Conservation (phyloP, 2,113 vertebrate species). For the Podarcis cretensis region DNA sequence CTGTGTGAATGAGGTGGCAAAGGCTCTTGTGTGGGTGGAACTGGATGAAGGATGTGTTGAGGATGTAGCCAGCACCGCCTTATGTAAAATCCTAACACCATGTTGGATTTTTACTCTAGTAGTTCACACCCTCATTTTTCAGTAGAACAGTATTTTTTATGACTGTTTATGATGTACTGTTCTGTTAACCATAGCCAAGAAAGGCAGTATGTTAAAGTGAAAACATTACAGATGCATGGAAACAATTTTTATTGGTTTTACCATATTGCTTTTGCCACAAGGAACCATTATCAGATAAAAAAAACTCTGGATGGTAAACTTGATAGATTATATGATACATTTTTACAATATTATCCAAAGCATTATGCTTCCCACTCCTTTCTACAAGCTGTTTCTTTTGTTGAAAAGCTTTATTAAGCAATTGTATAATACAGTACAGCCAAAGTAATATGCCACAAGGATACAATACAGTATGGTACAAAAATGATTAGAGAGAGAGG, state of each 20-base stretch:
- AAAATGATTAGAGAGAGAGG: background rate
- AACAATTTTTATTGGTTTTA: background rate
- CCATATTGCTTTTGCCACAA: background rate
- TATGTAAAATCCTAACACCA: no score
- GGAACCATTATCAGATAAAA: background rate
- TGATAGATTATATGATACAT: background rate
- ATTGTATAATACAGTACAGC: background rate
- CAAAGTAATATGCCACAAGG: background rate
- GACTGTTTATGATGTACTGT: background rate
- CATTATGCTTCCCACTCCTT: background rate
- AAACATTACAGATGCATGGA: conserved; percentile 7
- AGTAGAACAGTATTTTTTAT: background rate
- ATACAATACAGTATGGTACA: background rate
- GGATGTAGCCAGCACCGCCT: no score
- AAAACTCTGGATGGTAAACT: background rate
- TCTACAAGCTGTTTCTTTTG: background rate
- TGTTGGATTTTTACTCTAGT: background rate
- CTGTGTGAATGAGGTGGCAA: no score
- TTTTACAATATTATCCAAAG: background rate
- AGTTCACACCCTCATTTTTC: background rate
- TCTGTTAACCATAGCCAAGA: background rate
- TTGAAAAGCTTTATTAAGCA: background rate
- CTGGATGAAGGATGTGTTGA: background rate
- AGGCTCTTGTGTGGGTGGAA: background rate
- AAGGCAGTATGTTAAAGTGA: background rate